Conservation (phyloP, 2,113 vertebrate genomes). For the Rana temporaria region DNA sequence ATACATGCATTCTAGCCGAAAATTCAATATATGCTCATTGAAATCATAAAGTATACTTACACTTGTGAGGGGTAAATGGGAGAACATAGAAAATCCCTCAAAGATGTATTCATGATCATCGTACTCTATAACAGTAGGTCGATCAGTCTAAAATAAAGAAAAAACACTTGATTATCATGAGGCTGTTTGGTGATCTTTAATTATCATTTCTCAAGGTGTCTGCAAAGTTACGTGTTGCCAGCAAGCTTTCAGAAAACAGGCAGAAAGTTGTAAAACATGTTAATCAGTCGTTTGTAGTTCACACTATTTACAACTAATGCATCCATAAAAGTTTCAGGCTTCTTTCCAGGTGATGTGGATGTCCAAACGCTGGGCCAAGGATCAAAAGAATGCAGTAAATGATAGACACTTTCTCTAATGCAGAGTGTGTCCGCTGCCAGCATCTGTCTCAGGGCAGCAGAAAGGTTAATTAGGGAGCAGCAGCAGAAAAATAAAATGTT, state of each 20-base stretch:
- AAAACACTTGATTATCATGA: constrained; percentile 16
- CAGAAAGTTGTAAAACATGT: constrained; percentile 6
- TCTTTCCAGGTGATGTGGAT: constrained; percentile 23
- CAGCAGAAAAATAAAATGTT: constrained; percentile 38
- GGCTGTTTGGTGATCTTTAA: constrained; percentile 1
- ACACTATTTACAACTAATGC: constrained; percentile 23
- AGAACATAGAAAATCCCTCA: constrained; percentile 97
- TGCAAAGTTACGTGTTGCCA: neutral
- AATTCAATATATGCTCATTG: no score
- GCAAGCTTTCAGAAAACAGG: neutral
- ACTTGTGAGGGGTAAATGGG: constrained; percentile 89
- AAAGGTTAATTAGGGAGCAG: constrained; percentile 55
- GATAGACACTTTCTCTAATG: constrained; percentile 19
- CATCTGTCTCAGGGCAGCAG: constrained; percentile 27
- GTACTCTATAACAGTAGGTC: constrained; percentile 96
- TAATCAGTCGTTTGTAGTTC: neutral
- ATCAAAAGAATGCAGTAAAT: constrained; percentile 41
- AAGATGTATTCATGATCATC: constrained; percentile 99
- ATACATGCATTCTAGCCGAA: no score
- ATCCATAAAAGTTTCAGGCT: constrained; percentile 31
- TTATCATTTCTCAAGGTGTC: constrained; percentile 9
- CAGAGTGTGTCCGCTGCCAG: constrained; percentile 24
- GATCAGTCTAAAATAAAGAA: constrained; percentile 84
- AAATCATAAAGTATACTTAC: constrained; percentile 74
- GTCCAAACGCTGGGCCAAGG: constrained; percentile 41